A percentile compares a stretch with the other conserved stretches of the same genome.
Evolutionary conservation across 2,113 vertebrate species (phyloP).

Genomic region (Limnothrissa miodon): DNA sequence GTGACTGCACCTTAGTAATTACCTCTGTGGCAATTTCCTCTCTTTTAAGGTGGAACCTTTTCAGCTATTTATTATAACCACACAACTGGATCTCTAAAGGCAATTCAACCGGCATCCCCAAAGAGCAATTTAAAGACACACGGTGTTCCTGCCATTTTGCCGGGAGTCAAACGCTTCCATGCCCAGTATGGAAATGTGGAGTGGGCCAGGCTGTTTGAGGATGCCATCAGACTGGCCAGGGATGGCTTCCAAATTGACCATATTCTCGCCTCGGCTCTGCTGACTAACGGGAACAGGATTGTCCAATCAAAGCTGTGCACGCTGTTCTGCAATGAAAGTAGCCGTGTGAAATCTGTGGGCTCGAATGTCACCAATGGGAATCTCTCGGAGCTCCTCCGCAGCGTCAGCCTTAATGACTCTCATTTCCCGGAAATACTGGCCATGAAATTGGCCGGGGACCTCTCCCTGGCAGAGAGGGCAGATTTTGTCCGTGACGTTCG

Average conservation of each 20-base stretch:
- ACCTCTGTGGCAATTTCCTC: background rate
- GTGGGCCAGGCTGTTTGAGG: slow-evolving; percentile 57
- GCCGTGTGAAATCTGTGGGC: slow-evolving; percentile 41
- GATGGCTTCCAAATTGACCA: slow-evolving; percentile 64
- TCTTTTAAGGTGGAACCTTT: slow-evolving; percentile 52
- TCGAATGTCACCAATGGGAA: slow-evolving; percentile 43
- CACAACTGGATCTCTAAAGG: slow-evolving; percentile 48
- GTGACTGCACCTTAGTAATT: background rate
- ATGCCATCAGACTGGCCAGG: slow-evolving; percentile 44
- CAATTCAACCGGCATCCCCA: slow-evolving; percentile 48
- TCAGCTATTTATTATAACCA: slow-evolving; percentile 54
- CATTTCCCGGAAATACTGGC: slow-evolving; percentile 48
- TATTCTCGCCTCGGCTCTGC: slow-evolving; percentile 39
- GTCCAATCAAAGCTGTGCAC: slow-evolving; percentile 54
- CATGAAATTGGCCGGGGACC: slow-evolving; percentile 52
- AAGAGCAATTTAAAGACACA: slow-evolving; percentile 28
- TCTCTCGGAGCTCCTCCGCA: slow-evolving; percentile 50
- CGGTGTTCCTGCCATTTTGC: slow-evolving; percentile 43
- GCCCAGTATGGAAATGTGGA: slow-evolving; percentile 49
- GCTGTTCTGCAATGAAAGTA: slow-evolving; percentile 49
- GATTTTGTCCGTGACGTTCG: slow-evolving; percentile 28
- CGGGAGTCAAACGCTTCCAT: slow-evolving; percentile 56
- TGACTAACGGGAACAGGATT: slow-evolving; percentile 38
- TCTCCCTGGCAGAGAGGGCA: slow-evolving; percentile 39
- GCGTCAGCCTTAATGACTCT: slow-evolving; percentile 39